Evolutionary conservation across 2,113 vertebrate genomes (phyloP).

Genomic region (Lichenostomus cassidix): DNA sequence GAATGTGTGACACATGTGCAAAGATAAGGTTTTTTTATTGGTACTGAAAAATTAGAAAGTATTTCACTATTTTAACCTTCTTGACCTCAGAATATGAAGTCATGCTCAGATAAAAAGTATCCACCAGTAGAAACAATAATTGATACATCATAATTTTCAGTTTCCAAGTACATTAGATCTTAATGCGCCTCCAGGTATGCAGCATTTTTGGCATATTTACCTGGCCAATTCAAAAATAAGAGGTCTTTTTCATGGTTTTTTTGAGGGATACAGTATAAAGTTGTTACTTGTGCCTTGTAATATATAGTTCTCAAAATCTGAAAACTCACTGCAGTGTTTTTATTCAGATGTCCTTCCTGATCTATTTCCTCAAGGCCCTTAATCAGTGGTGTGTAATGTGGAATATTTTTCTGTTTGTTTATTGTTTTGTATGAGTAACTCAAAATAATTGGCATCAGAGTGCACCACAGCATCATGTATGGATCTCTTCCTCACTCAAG

Average conservation of each 20-base stretch:
- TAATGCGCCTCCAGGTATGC: background rate
- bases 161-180: background rate
- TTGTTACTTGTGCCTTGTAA: background rate
- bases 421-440: conserved; percentile 13
- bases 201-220: conserved; percentile 22
- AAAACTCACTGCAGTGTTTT: conserved; percentile 12
- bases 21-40: background rate
- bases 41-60: background rate
- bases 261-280: background rate
- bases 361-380: conserved; percentile 2
- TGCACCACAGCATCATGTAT: background rate
- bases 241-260: conserved; percentile 11
- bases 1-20: background rate
- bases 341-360: background rate
- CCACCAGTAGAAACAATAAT: background rate
- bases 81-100: background rate
- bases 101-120: background rate
- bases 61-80: background rate
- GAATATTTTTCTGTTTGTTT: conserved; percentile 4
- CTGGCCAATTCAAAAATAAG: background rate
- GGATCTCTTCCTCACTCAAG: background rate
- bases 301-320: conserved; percentile 2
- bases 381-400: conserved; percentile 12
- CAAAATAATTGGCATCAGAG: conserved; percentile 1
- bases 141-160: background rate